Conservation (phyloP, 2,888 invertebrate genomes). For the Papilio gigon region DNA sequence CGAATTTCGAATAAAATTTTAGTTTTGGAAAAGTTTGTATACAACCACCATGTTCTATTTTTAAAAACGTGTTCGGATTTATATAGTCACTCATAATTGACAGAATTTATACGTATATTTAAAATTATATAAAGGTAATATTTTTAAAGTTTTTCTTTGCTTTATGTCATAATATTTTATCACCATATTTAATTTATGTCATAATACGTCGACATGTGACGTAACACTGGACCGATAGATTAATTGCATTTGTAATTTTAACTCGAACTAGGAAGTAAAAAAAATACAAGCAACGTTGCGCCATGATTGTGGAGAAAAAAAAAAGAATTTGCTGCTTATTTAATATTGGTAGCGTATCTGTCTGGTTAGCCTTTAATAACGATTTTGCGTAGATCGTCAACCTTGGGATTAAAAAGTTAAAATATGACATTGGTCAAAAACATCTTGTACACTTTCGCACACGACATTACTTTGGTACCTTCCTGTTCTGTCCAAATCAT, state of each 20-base stretch:
- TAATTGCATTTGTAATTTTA: not conserved
- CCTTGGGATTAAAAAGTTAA: slow-evolving; percentile 33
- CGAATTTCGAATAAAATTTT: too few species aligned
- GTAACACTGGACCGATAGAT: not conserved
- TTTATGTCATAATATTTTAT: too few species aligned
- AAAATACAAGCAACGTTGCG: slow-evolving; percentile 21
- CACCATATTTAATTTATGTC: too few species aligned
- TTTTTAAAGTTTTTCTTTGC: too few species aligned
- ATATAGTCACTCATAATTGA: not conserved
- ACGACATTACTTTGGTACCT: slow-evolving; percentile 1
- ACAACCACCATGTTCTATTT: too few species aligned
- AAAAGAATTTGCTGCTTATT: slow-evolving; percentile 10
- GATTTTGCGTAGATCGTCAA: not conserved
- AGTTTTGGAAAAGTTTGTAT: too few species aligned
- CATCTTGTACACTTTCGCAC: slow-evolving; percentile 19
- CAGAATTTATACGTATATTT: too few species aligned
- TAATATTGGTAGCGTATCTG: not conserved
- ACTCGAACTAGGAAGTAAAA: slow-evolving; percentile 18
- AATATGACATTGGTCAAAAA: slow-evolving; percentile 20
- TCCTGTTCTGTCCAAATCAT: not conserved
- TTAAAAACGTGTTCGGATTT: not conserved
- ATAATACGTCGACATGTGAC: not conserved
- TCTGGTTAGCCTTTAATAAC: slow-evolving; percentile 32
- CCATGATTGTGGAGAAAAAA: not conserved
- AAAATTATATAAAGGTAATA: too few species aligned